A percentile compares a stretch with the other conserved stretches of the same genome.
phyloP scores from a whole-genome alignment of 1,140 invertebrate genomes.

The Drosophila nebulosa region DNA sequence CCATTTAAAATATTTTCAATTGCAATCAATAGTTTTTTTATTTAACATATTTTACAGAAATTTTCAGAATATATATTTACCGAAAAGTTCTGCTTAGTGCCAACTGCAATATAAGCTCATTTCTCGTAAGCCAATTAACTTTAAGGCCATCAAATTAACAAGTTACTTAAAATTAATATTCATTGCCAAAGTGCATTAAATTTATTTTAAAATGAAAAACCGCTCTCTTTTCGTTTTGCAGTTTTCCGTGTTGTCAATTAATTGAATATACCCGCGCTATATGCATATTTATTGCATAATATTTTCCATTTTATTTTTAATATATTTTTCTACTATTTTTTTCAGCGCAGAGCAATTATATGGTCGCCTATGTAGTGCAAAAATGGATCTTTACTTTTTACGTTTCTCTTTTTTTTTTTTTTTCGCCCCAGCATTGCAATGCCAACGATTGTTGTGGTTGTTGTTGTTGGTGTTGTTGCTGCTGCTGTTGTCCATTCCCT shows the following conservation, averaged over 20 bases:
- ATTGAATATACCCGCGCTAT: constrained; percentile 23
- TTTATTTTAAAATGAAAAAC: not conserved
- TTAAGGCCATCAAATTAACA: not conserved
- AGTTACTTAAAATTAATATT: not conserved
- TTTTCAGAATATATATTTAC: too few relatives aligned
- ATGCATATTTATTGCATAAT: constrained; percentile 35
- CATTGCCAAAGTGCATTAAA: not conserved
- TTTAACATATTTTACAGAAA: too few relatives aligned
- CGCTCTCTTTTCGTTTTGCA: not conserved
- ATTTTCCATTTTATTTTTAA: constrained; percentile 7
- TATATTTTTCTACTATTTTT: too few relatives aligned
- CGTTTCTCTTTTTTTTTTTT: constrained; percentile 41
- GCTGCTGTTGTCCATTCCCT: constrained; percentile 19
- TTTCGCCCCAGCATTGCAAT: constrained; percentile 48
- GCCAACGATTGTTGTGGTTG: constrained; percentile 32
- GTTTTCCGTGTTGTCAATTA: constrained; percentile 5
- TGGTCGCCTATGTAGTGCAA: constrained; percentile 46
- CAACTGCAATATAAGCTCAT: not conserved
- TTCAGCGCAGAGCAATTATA: constrained; percentile 37
- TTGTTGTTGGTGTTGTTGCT: constrained; percentile 5
- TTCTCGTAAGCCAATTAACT: not conserved
- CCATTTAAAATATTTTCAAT: too few relatives aligned
- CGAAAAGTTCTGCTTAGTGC: too few relatives aligned
- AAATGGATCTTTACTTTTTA: constrained; percentile 11
- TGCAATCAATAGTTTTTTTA: too few relatives aligned